phyloP scores from a whole-genome alignment of 2,888 invertebrate species.

The Marasmarcha lunaedactyla region DNA sequence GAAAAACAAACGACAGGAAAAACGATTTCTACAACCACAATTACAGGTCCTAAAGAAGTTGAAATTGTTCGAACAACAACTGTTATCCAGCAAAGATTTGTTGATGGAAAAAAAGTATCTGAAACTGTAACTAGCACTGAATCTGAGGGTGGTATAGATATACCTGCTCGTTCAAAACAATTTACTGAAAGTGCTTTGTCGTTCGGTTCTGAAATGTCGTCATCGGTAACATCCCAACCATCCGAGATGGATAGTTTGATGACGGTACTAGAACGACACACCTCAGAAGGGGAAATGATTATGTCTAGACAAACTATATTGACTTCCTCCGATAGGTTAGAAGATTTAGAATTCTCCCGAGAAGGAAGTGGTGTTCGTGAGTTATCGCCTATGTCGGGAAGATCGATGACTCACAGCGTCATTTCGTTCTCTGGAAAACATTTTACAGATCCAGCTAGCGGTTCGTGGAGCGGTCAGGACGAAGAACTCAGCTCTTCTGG shows the following conservation, averaged over 20 bases:
- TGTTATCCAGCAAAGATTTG: constrained; percentile 54
- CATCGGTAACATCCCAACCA: constrained; percentile 61
- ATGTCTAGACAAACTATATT: constrained; percentile 43
- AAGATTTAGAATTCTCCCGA: constrained; percentile 53
- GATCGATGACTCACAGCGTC: constrained; percentile 59
- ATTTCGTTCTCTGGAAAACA: constrained; percentile 60
- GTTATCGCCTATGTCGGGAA: constrained; percentile 64
- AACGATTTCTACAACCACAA: constrained; percentile 32
- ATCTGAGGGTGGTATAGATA: constrained; percentile 56
- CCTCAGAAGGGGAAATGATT: constrained; percentile 56
- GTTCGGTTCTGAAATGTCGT: constrained; percentile 62
- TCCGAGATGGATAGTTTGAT: constrained; percentile 63
- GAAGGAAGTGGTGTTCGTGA: constrained; percentile 55
- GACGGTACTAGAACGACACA: constrained; percentile 53
- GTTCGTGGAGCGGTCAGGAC: constrained; percentile 67
- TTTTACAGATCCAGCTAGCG: constrained; percentile 69
- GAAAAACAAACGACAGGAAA: constrained; percentile 37
- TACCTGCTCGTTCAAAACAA: constrained; percentile 40
- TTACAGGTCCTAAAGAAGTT: constrained; percentile 34
- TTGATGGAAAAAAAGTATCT: constrained; percentile 60
- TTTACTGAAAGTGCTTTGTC: constrained; percentile 52
- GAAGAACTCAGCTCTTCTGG: constrained; percentile 65
- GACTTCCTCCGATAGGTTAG: constrained; percentile 46
- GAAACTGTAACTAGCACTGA: constrained; percentile 52
- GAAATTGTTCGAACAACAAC: constrained; percentile 58